phyloP scores from a whole-genome alignment of 2,797 vertebrate genomes.

The Scomberomorus guttatus region DNA sequence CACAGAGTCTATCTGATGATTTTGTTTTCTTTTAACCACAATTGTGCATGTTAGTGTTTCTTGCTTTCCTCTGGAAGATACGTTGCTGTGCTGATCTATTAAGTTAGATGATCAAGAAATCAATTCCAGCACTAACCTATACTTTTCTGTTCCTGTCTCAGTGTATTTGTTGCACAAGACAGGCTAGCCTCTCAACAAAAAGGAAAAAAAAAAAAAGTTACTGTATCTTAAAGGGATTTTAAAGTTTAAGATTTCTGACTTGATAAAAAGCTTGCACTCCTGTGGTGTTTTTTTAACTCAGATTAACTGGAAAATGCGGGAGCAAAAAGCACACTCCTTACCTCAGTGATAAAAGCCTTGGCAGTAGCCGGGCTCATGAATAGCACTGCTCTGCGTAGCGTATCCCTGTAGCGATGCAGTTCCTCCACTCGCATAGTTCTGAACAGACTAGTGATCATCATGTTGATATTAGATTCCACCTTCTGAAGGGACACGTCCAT shows the following conservation, averaged over 20 bases:
- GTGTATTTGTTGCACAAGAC: slow-evolving; percentile 5
- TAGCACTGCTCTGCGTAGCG: slow-evolving; percentile 93
- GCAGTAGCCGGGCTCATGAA: slow-evolving; percentile 97
- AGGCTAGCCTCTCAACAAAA: neutral
- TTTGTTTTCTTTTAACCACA: no score
- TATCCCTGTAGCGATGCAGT: slow-evolving; percentile 96
- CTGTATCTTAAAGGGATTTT: neutral
- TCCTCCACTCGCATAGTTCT: slow-evolving; percentile 96
- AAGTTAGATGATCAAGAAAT: slow-evolving; percentile 15
- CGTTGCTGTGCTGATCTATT: neutral
- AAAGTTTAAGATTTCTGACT: neutral
- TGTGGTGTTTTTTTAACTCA: neutral
- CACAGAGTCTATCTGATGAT: neutral
- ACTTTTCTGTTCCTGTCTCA: slow-evolving; percentile 8
- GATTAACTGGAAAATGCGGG: neutral
- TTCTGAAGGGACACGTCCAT: slow-evolving; percentile 99
- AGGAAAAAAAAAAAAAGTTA: no score
- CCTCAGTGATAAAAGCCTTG: slow-evolving; percentile 97
- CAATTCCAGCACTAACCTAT: neutral
- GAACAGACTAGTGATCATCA: slow-evolving; percentile 98
- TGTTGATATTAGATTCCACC: slow-evolving; percentile 98
- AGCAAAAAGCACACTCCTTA: slow-evolving; percentile 65
- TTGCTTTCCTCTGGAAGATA: neutral
- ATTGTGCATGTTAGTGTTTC: neutral
- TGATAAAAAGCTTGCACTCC: neutral